Evolutionary conservation across 2,888 invertebrate species (phyloP), one percentile per base, ranked within the genome.

Genomic region (Spisula solida): DNA sequence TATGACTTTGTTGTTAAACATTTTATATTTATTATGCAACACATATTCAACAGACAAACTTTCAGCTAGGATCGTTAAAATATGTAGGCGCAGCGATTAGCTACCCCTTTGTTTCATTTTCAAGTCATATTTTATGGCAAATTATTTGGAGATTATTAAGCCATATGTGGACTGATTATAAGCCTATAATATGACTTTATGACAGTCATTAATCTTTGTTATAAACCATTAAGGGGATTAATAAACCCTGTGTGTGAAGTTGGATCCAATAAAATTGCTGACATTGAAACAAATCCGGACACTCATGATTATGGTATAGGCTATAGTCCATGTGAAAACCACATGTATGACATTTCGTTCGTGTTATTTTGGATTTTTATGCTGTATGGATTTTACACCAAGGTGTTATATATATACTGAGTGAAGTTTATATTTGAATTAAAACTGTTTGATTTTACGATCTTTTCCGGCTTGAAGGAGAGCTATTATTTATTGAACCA

Each of bases 391-490:
- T 66, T 66, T 66, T 66, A 66, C 25, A 66, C 60, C n/a, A 18
- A 10, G 41, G 41, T 2, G 4, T 41, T 41, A 41, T 41, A 31
- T 34, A 1, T 4, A 1, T 16, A 10, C 18, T 75, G 34, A 8
- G 29, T 31, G 18, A 31, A 75, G 75, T 75, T 29, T 75, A 16
- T 34, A 34, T 75, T 34, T 34, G 34, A 75, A 31, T 75, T 75
- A 31, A 75, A 75, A 34, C 18, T 29, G 75, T 75, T 34, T 75
- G 75, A 75, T 75, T 75, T 29, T 75, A 31, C 75, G 75, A 75
- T 75, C 29, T 75, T 75, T 75, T 75, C 29, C 75, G 14, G 25
- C 31, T 31, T 25, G 12, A 31, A 25, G 25, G 1, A 25, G 10
- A 18, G 1, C 31, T 16, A 75, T 8, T 75, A 14, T 75, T 66